Base-by-base conservation (phyloP, 2,888 invertebrate genomes). In the Clostera curtula region DNA sequence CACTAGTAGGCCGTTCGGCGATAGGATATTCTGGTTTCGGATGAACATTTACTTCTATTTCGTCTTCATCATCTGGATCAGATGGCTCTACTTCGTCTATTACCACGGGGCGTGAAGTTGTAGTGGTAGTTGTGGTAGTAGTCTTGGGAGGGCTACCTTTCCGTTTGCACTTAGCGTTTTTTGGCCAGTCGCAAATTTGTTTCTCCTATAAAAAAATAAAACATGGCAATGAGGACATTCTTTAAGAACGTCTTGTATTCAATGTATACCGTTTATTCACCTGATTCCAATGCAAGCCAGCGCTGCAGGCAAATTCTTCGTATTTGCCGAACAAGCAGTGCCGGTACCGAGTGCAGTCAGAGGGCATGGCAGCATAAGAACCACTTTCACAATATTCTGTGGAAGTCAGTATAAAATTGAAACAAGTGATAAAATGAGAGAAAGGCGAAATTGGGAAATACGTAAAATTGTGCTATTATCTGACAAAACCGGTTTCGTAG, bases 291-390 rank as follows among this genome's bases (percentile, higher is more conserved):
- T 92, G 89, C 15, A 93, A 72, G 7, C 91, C 91, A 5, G 88
- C 84, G 19, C 88, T 87, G 62, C 95, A 95, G 7, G 88, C 74
- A 47, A 89, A 90, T 9, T 88, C 85, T 58, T 92, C 88, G 32
- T 88, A 89, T 50, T 90, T 89, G 15, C 93, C 93, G 87, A 93
- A 93, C 9, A 93, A 74, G 48, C 95, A 95, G 37, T 91, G 89
- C 35, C 89, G 82, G 57, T 93, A 95, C 27, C 89, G 88, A 1
- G 83, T 82, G 54, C 95, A 95, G 51, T 93, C 90, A 0, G 86
- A 86, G 0, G 90, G 89, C 42, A 89, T 82, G 0, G 86, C 67
- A 0, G 89, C 86, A 48, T 89, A 91, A 31, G 85, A 70, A n/a
- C 90, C 90, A 24, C 86, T 88, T 34, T 87, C 80, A 56, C 92